Evolutionary conservation across 1,140 invertebrate genomes (phyloP).

Genomic region (Theocolax elegans): DNA sequence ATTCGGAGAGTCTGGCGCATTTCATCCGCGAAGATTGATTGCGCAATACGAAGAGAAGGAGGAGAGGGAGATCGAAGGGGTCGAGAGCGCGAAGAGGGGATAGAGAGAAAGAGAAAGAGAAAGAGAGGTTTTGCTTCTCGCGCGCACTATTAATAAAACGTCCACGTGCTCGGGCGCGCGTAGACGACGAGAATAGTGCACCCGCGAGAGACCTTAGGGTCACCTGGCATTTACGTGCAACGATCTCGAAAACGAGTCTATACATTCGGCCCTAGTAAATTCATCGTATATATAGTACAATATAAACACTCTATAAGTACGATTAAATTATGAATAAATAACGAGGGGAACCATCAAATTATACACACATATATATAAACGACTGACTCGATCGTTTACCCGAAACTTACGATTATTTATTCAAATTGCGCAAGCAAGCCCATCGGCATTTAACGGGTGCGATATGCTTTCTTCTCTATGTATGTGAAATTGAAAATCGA

Average conservation of each 20-base stretch:
- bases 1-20: not conserved
- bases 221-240: constrained; percentile 14
- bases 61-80: not conserved
- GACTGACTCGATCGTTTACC: no score
- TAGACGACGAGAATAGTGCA: constrained; percentile 53
- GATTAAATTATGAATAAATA: no score
- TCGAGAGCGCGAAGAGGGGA: not conserved
- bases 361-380: no score
- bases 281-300: no score
- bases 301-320: no score
- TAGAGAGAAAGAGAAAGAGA: not conserved
- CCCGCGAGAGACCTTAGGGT: constrained; percentile 41
- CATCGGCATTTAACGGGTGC: no score
- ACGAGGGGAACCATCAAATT: no score
- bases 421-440: no score
- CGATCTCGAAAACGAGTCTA: not conserved
- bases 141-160: constrained; percentile 24
- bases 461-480: no score
- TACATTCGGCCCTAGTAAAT: no score
- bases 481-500: no score
- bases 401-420: no score
- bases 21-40: constrained; percentile 30
- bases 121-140: not conserved
- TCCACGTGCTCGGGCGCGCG: constrained; percentile 17
- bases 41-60: constrained; percentile 11